Evolutionary conservation across 2,888 invertebrate genomes (phyloP), one percentile per base, ranked within the genome.

Genomic region (Aleiodes leptofemur): DNA sequence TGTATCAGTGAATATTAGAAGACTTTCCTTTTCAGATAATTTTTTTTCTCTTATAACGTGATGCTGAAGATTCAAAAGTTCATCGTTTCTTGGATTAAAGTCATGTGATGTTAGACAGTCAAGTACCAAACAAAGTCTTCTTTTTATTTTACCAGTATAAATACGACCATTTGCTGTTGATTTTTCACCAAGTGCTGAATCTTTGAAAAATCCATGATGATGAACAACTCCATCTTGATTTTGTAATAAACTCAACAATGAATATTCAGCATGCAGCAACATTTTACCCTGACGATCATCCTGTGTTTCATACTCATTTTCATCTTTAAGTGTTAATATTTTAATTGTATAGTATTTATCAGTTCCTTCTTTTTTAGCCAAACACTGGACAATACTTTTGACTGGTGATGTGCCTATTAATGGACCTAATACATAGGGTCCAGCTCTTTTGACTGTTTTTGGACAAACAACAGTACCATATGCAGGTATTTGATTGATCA

Each of bases 271-370:
- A 83, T 95, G 94, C 14, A 95, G 87, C 31, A 95, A 86, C 93
- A 95, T 94, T 90, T 95, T 95, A 2, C 95, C 95, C 88, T 95
- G 95, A 55, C 91, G 90, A 82, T 95, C 95, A 88, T 95, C 95
- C 82, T 94, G 94, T 0, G 93, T 93, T 87, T 95, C 94, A 14
- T 91, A 87, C 80, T 92, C 91, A 0, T 90, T 90, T 13, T 92
- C 91, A 86, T 90, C 91, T 80, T 90, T 90, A 64, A 92, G 82
- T 4, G 91, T 91, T 77, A 92, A 86, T 76, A 86, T 86, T 80
- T 95, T 95, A 8, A 95, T 90, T 79, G 94, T 93, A 86, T 92
- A 94, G 86, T 93, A 95, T 72, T 93, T 91, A 88, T 94, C 93
- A 38, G 94, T 94, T 68, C 91, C 92, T 84, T 94, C 93, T 83